Percentiles rank a stretch among this genome's conserved stretches.
phyloP scores from a whole-genome alignment of 2,888 invertebrate genomes.

The Prostheceraeus crozeri region DNA sequence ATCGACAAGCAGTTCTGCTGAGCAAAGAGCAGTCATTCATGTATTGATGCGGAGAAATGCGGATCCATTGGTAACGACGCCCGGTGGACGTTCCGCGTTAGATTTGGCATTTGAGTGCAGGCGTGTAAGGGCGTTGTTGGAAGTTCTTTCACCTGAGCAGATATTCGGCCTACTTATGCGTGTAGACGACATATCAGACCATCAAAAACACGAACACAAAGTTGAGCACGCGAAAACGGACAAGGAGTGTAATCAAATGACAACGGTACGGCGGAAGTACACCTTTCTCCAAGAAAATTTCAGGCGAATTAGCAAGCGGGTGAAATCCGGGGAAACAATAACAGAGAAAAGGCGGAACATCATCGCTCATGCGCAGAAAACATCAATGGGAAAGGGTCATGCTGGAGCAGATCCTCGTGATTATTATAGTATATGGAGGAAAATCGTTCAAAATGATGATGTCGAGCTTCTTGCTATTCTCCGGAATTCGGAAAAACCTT shows the following conservation, averaged over 20 bases:
- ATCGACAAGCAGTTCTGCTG: conserved; percentile 1
- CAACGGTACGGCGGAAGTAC: too few species aligned
- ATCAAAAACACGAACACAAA: too few species aligned
- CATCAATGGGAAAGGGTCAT: too few species aligned
- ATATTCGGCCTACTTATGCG: not conserved
- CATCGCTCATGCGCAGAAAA: too few species aligned
- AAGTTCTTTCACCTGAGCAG: not conserved
- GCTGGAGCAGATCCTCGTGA: too few species aligned
- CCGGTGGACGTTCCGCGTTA: conserved; percentile 15
- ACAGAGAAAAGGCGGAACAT: too few species aligned
- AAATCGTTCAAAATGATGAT: conserved; percentile 30
- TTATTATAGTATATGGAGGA: too few species aligned
- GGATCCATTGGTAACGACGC: conserved; percentile 10
- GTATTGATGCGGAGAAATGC: not conserved
- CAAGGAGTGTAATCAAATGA: too few species aligned
- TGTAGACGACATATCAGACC: conserved; percentile 12
- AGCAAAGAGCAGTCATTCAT: not conserved
- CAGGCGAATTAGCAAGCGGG: too few species aligned
- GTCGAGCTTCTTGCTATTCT: not conserved
- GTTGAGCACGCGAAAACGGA: too few species aligned
- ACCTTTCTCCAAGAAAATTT: too few species aligned
- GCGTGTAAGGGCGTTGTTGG: conserved; percentile 6
- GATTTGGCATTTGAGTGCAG: conserved; percentile 31
- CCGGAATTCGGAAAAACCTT: not conserved
- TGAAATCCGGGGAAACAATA: too few species aligned